Base-by-base conservation (phyloP, 2,888 invertebrate species). In the Rhopalosiphum nymphaeae region DNA sequence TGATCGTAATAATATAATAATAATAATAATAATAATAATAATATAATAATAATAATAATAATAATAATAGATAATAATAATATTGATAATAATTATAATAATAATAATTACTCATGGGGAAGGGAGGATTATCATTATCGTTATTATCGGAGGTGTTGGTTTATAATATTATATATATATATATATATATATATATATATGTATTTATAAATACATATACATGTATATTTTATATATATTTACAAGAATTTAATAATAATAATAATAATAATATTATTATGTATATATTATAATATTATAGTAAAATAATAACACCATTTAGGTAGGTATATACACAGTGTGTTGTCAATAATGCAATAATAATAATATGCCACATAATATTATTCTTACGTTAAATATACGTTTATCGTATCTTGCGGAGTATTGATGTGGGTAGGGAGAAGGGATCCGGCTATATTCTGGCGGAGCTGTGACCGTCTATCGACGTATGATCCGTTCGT, bases 301-400 rank as follows among this genome's bases (percentile, higher is more conserved):
- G 86, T 91, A 91, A 91, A 91, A 91, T 91, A 86, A 93, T 89
- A 89, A 93, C 49, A 84, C 89, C 89, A 42, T 56, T 89, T 89
- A 29, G 13, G 13, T 61, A 44, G 93, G 93, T 93, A 93, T 93
- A 42, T 89, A 93, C 88, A 93, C 42, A 61, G 36, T 88, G 92
- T 88, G 85, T 92, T 10, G 29, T 78, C 16, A 90, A 49, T 91
- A 78, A 78, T 78, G 36, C 36, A 57, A 57, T 57, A 89, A 61
- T 89, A 44, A 57, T 89, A 89, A 89, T 67, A 46, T 90, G 44
- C 1, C 78, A 9, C 78, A 78, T 36, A 36, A 36, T 78, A 78
- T 78, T 90, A 25, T 57, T 57, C 11, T 42, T 53, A n/a, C 29
- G 29, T 29, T 57, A 29, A 44, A 46, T 85, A 67, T n/a, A 46